Conservation (phyloP, 2,113 vertebrate genomes). For the Sceloporus tristichus region DNA sequence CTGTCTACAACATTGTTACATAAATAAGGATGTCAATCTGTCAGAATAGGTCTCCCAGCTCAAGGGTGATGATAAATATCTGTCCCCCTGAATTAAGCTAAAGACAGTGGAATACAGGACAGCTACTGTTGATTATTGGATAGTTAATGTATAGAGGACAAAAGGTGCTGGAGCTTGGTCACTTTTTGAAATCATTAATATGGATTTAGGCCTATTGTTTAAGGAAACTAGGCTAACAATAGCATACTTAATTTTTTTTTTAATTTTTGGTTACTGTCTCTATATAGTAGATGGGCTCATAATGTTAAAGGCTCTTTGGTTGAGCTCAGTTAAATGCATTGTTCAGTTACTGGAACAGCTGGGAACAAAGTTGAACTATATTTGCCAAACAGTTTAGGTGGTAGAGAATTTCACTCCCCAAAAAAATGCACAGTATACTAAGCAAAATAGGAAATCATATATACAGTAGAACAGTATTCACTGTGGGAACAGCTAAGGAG, state of each 20-base stretch:
- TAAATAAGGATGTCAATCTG: conserved; percentile 79
- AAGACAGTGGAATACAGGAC: conserved; percentile 73
- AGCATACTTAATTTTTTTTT: conserved; percentile 63
- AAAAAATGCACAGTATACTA: conserved; percentile 41
- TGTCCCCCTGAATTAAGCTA: conserved; percentile 82
- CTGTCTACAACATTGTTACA: conserved; percentile 74
- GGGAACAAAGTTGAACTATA: conserved; percentile 12
- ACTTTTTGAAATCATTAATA: conserved; percentile 77
- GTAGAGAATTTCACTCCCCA: conserved; percentile 7
- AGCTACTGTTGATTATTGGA: conserved; percentile 76
- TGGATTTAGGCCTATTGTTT: conserved; percentile 84
- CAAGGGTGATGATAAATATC: conserved; percentile 81
- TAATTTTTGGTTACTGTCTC: conserved; percentile 24
- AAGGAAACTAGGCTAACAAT: conserved; percentile 85
- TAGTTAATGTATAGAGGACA: conserved; percentile 78
- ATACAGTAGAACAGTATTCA: conserved; percentile 14
- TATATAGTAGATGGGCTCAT: neutral
- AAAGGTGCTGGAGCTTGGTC: conserved; percentile 76
- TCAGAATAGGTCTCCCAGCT: conserved; percentile 82
- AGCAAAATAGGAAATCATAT: conserved; percentile 27
- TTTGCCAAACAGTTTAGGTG: neutral
- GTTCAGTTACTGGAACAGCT: conserved; percentile 15
- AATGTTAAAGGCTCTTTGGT: conserved; percentile 35
- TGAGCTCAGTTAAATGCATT: conserved; percentile 23
- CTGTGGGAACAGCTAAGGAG: conserved; percentile 22